Percentiles rank a stretch among this genome's conserved stretches.
Conservation (phyloP, 2,113 vertebrate genomes). For the Eretmochelys imbricata region DNA sequence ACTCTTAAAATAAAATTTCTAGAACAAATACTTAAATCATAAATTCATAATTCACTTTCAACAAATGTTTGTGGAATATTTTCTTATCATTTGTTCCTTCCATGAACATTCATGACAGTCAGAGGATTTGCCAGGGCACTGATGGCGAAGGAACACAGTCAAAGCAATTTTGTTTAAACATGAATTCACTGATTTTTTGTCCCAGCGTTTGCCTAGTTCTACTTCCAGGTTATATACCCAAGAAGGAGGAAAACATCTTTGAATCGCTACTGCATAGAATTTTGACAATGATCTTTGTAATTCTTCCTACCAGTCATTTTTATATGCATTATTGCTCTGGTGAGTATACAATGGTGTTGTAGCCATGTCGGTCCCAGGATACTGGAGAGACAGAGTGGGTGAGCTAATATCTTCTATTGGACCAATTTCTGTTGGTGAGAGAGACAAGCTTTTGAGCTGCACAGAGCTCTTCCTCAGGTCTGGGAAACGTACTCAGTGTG, state of each 20-base stretch:
- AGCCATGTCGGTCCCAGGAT: no score
- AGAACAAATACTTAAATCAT: no score
- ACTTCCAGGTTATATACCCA: constrained; percentile 5
- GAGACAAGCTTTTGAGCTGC: no score
- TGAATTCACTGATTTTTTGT: rapidly evolving
- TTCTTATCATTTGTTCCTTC: no score
- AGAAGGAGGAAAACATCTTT: neutral
- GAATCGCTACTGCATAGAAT: neutral
- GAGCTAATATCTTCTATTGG: no score
- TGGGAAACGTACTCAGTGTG: no score
- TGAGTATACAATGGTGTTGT: neutral
- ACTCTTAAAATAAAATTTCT: no score
- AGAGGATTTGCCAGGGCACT: rapidly evolving
- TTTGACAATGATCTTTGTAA: neutral
- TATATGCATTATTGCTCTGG: constrained; percentile 10
- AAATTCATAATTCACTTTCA: neutral
- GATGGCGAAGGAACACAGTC: neutral
- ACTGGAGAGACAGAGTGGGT: no score
- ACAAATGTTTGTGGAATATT: neutral
- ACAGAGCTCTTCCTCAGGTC: no score
- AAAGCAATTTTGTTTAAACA: neutral
- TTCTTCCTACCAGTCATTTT: neutral
- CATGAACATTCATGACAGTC: neutral
- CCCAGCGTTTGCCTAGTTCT: neutral
- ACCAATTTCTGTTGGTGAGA: no score